Percentiles rank a stretch among this genome's conserved stretches.
Conservation (phyloP, 2,113 vertebrate species). For the Turdus rufiventris region DNA sequence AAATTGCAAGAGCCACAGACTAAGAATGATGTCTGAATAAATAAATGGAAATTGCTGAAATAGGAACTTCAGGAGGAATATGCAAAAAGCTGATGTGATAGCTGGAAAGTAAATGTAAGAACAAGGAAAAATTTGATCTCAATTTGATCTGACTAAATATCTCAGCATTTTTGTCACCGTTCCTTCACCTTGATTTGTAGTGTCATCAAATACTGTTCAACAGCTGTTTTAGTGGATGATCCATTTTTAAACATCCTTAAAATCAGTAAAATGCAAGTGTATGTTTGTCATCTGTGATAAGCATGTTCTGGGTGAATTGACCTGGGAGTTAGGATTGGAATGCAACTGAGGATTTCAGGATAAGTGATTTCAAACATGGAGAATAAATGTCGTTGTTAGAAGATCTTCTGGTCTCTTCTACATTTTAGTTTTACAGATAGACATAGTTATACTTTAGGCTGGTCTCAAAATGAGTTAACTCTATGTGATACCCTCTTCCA, state of each 20-base stretch:
- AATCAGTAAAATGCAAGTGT: neutral
- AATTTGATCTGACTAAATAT: neutral
- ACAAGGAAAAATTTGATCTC: neutral
- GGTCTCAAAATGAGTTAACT: neutral
- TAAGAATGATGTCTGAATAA: neutral
- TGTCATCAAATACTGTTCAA: neutral
- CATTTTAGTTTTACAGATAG: neutral
- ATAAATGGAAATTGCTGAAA: neutral
- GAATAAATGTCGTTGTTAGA: neutral
- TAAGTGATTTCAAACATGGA: neutral
- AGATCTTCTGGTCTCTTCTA: neutral
- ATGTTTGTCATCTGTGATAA: neutral
- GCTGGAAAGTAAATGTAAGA: neutral
- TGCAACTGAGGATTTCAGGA: neutral
- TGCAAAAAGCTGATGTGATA: neutral
- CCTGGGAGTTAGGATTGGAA: neutral
- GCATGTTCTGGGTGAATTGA: neutral
- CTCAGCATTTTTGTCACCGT: neutral
- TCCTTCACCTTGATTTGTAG: neutral
- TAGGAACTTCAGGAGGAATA: neutral
- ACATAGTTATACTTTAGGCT: neutral
- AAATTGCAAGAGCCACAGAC: neutral
- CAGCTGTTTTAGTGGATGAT: neutral
- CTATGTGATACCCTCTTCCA: rapidly evolving
- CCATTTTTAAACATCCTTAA: neutral